phyloP scores from a whole-genome alignment of 2,797 vertebrate genomes.

The Enteromius unitaeniatus region DNA sequence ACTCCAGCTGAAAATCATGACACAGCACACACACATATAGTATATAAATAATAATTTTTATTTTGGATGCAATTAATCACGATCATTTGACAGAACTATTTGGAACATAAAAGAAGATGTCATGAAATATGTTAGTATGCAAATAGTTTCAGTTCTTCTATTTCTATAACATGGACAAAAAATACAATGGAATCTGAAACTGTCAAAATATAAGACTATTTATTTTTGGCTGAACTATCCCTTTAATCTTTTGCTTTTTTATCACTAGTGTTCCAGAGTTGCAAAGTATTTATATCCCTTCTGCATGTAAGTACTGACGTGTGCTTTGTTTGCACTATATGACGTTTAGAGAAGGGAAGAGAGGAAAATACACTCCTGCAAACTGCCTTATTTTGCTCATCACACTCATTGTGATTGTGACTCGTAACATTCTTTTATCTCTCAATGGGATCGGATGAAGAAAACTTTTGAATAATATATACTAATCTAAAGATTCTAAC shows the following conservation, averaged over 20 bases:
- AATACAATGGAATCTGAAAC: not conserved
- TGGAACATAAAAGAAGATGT: not conserved
- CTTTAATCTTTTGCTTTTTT: not conserved
- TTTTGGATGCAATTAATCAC: too few relatives aligned
- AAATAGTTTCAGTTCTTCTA: not conserved
- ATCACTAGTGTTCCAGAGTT: slow-evolving; percentile 9
- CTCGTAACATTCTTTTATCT: slow-evolving; percentile 4
- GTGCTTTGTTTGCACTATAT: slow-evolving; percentile 56
- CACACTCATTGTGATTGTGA: slow-evolving; percentile 1
- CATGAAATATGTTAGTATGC: not conserved
- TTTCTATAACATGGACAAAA: not conserved
- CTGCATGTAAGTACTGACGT: slow-evolving; percentile 50
- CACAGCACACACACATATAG: too few relatives aligned
- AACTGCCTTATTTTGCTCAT: slow-evolving; percentile 22
- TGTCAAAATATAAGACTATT: not conserved
- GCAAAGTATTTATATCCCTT: slow-evolving; percentile 48
- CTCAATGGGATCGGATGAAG: not conserved
- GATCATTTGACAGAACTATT: too few relatives aligned
- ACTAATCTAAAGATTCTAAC: not conserved
- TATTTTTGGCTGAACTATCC: not conserved
- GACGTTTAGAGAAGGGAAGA: slow-evolving; percentile 40
- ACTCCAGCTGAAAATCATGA: too few relatives aligned
- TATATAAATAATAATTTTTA: too few relatives aligned
- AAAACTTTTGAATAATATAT: slow-evolving; percentile 4
- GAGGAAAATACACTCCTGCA: slow-evolving; percentile 6